Evolutionary conservation across 2,888 invertebrate species (phyloP), one percentile per base, ranked within the genome.

Genomic region (Xestia c-nigrum): DNA sequence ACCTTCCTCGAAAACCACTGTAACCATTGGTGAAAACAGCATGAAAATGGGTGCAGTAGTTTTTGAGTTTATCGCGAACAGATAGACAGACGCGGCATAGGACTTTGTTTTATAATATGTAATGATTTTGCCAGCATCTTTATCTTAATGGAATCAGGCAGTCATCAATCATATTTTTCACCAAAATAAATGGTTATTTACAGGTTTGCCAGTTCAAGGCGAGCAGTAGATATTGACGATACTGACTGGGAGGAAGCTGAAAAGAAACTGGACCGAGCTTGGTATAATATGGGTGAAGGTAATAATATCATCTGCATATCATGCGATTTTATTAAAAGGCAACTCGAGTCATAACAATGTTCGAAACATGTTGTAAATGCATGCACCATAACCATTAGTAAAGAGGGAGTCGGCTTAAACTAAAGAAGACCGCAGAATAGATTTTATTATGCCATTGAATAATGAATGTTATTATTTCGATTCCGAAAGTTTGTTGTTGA

Each of bases 231-330:
- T 66, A 97, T 98, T 46, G 99, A 99, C 55, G 97, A 98, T 61
- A 97, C 98, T 24, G 97, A 98, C 68, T 99, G 99, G 99, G 98
- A 99, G 92, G 98, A 98, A 89, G 99, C 99, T 81, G 99, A 99
- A 92, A 98, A 98, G 87, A 97, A 99, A 85, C 95, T 99, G 5
- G 99, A 99, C 93, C 97, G 99, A 74, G 99, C 99, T 90, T 99
- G 99, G 99, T 99, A 99, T 93, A 98, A 98, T 84, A 98, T 99
- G 96, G 99, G 99, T 88, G 99, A 99, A 95, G 98, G 97, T 97
- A 91, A 40, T 70, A 55, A 12, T 40, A 31, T 38, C 16, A 31
- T 43, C 14, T 46, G 2, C 9, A n/a, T 3, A n/a, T 10, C 4
- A n/a, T 10, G 9, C 5, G n/a, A n/a, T 55, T 52, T 52, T 10